phyloP scores from a whole-genome alignment of 2,797 vertebrate species.

The Sebastes kiyomatsui region DNA sequence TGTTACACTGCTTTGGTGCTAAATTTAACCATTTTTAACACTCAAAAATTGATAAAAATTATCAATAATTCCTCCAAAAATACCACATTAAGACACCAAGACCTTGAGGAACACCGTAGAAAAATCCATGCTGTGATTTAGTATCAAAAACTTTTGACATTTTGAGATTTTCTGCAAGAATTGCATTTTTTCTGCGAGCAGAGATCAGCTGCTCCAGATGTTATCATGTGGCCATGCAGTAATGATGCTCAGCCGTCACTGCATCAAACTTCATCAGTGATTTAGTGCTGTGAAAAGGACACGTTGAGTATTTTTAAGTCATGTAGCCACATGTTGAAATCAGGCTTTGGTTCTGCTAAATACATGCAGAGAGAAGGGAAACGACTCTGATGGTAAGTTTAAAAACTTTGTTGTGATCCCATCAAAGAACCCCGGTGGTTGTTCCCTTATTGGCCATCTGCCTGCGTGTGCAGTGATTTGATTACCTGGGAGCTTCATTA shows the following conservation, averaged over 20 bases:
- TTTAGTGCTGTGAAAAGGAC: background rate
- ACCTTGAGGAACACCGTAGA: too few relatives aligned
- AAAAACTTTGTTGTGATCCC: slow-evolving; percentile 47
- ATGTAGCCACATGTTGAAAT: slow-evolving; percentile 5
- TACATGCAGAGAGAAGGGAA: slow-evolving; percentile 9
- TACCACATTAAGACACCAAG: too few relatives aligned
- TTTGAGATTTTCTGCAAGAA: too few relatives aligned
- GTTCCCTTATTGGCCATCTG: slow-evolving; percentile 74
- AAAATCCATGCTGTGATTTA: too few relatives aligned
- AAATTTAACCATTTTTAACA: too few relatives aligned
- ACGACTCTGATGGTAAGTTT: slow-evolving; percentile 15
- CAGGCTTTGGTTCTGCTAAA: background rate
- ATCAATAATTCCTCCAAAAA: too few relatives aligned
- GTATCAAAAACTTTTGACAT: too few relatives aligned
- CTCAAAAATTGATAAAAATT: too few relatives aligned
- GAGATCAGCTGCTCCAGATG: background rate
- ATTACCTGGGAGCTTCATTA: slow-evolving; percentile 77
- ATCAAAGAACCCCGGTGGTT: slow-evolving; percentile 33
- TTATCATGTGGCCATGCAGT: background rate
- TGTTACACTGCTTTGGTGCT: too few relatives aligned
- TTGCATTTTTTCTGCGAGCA: background rate
- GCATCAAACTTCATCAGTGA: background rate
- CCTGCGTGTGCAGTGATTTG: slow-evolving; percentile 71
- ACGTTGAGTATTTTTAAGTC: background rate
- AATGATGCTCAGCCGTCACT: background rate